Conservation (phyloP, 2,888 invertebrate species). For the Diarsia rubi region DNA sequence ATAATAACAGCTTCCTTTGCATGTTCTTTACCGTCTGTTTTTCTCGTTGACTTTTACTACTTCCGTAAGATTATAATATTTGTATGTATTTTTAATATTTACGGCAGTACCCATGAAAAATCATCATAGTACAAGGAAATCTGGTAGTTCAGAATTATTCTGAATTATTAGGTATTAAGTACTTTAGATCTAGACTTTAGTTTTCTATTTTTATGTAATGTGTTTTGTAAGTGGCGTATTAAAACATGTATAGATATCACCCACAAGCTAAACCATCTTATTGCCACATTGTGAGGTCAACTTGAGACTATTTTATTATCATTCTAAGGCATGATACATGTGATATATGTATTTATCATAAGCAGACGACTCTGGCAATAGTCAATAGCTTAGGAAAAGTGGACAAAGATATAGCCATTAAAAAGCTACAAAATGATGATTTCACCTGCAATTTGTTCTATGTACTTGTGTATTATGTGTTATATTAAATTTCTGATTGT, state of each 20-base stretch:
- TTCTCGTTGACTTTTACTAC: constrained; percentile 19
- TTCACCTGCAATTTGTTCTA: constrained; percentile 27
- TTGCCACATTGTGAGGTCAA: constrained; percentile 10
- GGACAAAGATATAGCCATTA: constrained; percentile 16
- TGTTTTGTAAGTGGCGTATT: neutral
- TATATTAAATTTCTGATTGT: constrained; percentile 60
- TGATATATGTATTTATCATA: constrained; percentile 6
- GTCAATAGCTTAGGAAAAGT: constrained; percentile 21
- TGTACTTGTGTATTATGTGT: constrained; percentile 38
- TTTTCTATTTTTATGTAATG: constrained; percentile 13
- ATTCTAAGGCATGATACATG: neutral
- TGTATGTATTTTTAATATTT: neutral
- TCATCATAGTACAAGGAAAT: no score
- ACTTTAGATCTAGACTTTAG: no score
- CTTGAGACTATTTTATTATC: neutral
- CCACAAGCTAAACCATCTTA: neutral
- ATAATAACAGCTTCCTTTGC: constrained; percentile 40
- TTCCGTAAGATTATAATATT: constrained; percentile 21
- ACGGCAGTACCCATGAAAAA: no score
- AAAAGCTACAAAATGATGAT: constrained; percentile 3
- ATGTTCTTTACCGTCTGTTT: constrained; percentile 25
- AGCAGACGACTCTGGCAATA: neutral
- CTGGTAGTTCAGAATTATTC: no score
- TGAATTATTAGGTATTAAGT: no score
- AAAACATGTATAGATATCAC: constrained; percentile 10